Conservation (phyloP, 2,113 vertebrate species). For the Leptosomus discolor region DNA sequence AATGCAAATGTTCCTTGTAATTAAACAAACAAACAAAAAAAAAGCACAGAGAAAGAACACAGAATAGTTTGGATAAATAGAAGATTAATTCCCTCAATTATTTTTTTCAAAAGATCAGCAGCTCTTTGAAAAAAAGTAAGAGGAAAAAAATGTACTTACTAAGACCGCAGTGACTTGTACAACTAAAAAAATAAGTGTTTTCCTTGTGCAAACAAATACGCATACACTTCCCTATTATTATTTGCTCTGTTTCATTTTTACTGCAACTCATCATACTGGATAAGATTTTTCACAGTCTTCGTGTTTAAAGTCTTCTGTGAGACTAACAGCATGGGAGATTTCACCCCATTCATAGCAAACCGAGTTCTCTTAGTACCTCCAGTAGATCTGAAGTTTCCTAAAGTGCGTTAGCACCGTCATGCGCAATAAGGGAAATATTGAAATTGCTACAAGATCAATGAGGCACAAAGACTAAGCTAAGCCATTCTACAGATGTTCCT, state of each 20-base stretch:
- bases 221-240: background rate
- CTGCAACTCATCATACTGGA: background rate
- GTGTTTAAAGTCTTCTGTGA: background rate
- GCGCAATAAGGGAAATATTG: background rate
- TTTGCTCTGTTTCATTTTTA: background rate
- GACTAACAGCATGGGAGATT: background rate
- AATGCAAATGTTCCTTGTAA: constrained; percentile 50
- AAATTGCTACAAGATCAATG: background rate
- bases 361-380: background rate
- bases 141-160: background rate
- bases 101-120: background rate
- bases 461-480: background rate
- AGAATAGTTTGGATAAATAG: background rate
- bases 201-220: background rate
- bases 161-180: background rate
- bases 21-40: constrained; percentile 34
- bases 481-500: background rate
- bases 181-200: background rate
- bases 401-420: background rate
- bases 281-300: background rate
- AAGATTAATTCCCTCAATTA: constrained; percentile 9
- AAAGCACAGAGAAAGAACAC: background rate
- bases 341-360: background rate
- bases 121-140: background rate
- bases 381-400: background rate